Evolutionary conservation across 1,140 invertebrate species (phyloP).

Genomic region (Drosophila baimaii): DNA sequence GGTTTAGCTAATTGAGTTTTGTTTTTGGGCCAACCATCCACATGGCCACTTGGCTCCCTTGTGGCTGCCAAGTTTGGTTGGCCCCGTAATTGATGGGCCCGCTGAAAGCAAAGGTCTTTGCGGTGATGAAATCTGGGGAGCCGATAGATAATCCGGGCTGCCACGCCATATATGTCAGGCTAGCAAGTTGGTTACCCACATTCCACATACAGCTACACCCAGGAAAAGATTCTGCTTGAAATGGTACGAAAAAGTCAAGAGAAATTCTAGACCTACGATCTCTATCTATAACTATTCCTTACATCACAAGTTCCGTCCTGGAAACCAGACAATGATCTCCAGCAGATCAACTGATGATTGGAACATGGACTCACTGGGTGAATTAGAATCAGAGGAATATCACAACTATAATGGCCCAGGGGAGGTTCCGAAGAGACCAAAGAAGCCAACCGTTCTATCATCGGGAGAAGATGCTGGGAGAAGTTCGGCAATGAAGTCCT

Average conservation of each 20-base stretch:
- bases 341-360: background rate
- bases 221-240: constrained; percentile 7
- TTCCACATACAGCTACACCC: constrained; percentile 34
- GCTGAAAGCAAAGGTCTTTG: constrained; percentile 67
- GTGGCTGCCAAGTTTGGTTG: constrained; percentile 66
- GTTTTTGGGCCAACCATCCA: constrained; percentile 51
- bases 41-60: constrained; percentile 67
- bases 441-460: background rate
- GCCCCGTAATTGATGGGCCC: constrained; percentile 57
- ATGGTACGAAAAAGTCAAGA: constrained; percentile 10
- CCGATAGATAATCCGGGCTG: constrained; percentile 22
- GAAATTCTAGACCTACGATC: background rate
- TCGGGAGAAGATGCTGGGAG: background rate
- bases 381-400: too few species aligned
- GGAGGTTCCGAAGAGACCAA: background rate
- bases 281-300: background rate
- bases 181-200: constrained; percentile 3
- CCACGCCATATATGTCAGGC: constrained; percentile 58
- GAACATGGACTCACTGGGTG: background rate
- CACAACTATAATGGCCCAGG: background rate
- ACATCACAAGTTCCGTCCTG: background rate
- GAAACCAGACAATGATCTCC: background rate
- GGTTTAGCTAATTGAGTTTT: constrained; percentile 70
- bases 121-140: constrained; percentile 54
- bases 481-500: background rate